Conservation (phyloP, 2,797 vertebrate genomes). For the Dipus sagitta region DNA sequence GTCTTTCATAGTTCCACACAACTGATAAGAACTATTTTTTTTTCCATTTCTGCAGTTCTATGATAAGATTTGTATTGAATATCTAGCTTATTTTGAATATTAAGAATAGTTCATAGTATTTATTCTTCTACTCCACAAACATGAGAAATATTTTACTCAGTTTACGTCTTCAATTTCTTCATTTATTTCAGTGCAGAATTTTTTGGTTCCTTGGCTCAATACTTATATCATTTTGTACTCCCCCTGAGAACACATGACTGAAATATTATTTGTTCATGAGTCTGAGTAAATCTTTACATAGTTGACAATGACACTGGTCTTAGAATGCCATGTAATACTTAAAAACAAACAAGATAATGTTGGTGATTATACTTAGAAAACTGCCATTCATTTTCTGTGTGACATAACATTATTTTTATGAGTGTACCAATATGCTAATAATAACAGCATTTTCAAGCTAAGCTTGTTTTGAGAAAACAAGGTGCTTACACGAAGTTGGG, state of each 20-base stretch:
- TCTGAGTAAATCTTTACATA: neutral
- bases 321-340: neutral
- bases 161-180: neutral
- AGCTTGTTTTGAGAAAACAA: too few relatives aligned
- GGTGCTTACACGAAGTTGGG: neutral
- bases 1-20: neutral
- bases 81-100: neutral
- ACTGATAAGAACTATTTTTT: neutral
- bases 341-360: conserved; percentile 10
- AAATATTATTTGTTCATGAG: neutral
- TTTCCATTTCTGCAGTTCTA: neutral
- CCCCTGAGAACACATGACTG: neutral
- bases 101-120: neutral
- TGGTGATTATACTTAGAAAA: neutral
- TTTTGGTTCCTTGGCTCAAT: neutral
- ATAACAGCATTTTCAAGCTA: too few relatives aligned
- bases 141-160: too few relatives aligned
- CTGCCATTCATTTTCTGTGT: too few relatives aligned
- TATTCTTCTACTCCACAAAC: neutral
- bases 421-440: neutral
- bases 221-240: neutral
- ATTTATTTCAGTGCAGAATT: neutral
- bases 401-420: neutral
- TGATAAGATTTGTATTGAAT: neutral
- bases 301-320: neutral